These are phyloP conservation scores for Cordilura impudica DNA, from an alignment of 2,888 invertebrate genomes.

Conservation along the genomic window DNA sequence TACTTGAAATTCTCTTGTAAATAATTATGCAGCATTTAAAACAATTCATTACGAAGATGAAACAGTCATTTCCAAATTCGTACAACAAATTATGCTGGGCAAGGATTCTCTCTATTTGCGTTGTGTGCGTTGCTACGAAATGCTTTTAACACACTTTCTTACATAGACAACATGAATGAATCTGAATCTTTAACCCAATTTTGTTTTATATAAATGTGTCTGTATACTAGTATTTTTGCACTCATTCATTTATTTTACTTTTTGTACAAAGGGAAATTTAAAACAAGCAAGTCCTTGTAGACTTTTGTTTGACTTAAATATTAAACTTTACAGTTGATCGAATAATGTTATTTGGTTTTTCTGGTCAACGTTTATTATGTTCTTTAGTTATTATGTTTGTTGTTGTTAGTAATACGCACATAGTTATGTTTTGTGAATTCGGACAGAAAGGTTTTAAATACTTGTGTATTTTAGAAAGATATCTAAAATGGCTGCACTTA, in stretches of 20 bases:
- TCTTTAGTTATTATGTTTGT: constrained; percentile 1
- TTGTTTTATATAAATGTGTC: not conserved
- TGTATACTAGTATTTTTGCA: not conserved
- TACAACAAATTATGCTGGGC: too few relatives aligned
- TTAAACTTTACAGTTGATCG: constrained; percentile 47
- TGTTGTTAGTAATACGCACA: constrained; percentile 11
- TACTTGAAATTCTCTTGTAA: too few relatives aligned
- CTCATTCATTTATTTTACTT: constrained; percentile 4
- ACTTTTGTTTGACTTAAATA: constrained; percentile 40
- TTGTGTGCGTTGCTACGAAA: too few relatives aligned
- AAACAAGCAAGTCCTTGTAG: constrained; percentile 9
- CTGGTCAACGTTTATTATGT: constrained; percentile 47
- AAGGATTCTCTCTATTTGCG: too few relatives aligned
- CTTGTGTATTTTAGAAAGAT: constrained; percentile 22
- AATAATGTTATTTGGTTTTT: constrained; percentile 53
- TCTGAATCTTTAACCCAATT: too few relatives aligned
- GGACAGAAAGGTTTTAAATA: constrained; percentile 37
- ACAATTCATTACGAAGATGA: too few relatives aligned
- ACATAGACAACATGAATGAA: too few relatives aligned
- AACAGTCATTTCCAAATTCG: too few relatives aligned
- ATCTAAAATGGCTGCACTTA: not conserved
- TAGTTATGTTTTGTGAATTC: constrained; percentile 49
- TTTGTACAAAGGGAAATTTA: not conserved
- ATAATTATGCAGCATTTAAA: too few relatives aligned
- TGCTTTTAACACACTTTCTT: too few relatives aligned